Evolutionary conservation across 2,888 invertebrate genomes (phyloP), one percentile per base, ranked within the genome.

Genomic region (Parnassius apollo): DNA sequence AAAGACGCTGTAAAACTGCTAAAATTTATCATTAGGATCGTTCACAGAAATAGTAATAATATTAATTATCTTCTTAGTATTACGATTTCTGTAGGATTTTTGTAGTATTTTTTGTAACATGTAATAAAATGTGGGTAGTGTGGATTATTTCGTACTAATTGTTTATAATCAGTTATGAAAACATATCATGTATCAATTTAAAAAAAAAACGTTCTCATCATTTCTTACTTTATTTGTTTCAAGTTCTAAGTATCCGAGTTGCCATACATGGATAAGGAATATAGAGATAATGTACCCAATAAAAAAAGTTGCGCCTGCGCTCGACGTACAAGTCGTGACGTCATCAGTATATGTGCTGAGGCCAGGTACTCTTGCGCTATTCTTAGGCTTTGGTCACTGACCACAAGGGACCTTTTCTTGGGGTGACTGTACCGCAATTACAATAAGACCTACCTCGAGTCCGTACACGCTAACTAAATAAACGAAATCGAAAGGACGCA

Each of bases 351-450:
- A 76, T 77, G 78, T 77, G 78, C 78, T 79, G 78, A 69, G 73
- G 78, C 78, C 85, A 88, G 85, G 86, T 83, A 86, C 82, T 77
- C 77, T 70, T 69, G 78, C 77, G 80, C 84, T 89, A 90, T 88
- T 88, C 88, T 86, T 79, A 18, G 83, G 80, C 82, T 77, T 81
- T 90, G 90, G 91, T 90, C 91, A 90, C 75, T 89, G 91, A 91
- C 90, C 91, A 89, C 73, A 78, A 77, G 75, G 81, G 83, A 88
- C 91, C 89, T 88, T 86, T 85, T 75, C 86, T 80, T 81, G 87
- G 85, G 90, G 88, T 91, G 89, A 90, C 85, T 90, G 90, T 83
- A 84, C 86, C 75, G 70, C 89, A 86, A 85, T 68, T 72, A 66
- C 71, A 68, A 66, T 66, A 63, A 77, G 85, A 81, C 70, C 72